Percentiles rank a stretch among this genome's conserved stretches.
Conservation (phyloP, 2,888 invertebrate genomes). For the Hymenopus coronatus region DNA sequence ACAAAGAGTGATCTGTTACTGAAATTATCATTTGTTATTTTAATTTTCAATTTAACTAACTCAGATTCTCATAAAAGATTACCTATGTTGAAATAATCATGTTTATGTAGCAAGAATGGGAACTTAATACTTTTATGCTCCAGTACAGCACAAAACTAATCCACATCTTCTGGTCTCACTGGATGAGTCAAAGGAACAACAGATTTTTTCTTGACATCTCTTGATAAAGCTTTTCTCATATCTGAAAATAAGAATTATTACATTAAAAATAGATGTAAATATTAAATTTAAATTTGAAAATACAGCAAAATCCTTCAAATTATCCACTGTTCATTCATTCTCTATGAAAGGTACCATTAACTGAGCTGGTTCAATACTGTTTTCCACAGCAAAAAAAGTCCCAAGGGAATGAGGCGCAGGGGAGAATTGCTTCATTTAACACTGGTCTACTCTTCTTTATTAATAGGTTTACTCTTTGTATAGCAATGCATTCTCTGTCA, state of each 20-base stretch:
- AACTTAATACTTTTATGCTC: background rate
- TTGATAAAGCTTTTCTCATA: slow-evolving; percentile 96
- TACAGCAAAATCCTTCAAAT: too few species aligned
- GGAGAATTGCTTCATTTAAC: too few species aligned
- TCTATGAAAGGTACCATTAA: too few species aligned
- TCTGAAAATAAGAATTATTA: slow-evolving; percentile 60
- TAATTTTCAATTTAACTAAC: background rate
- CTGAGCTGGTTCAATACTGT: too few species aligned
- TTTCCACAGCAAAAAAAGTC: too few species aligned
- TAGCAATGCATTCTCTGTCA: too few species aligned
- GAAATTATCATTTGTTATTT: background rate
- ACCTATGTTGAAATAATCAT: background rate
- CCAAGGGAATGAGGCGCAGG: too few species aligned
- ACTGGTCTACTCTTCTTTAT: too few species aligned
- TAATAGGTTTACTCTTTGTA: too few species aligned
- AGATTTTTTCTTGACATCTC: slow-evolving; percentile 88
- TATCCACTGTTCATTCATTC: too few species aligned
- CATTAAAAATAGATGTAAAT: background rate
- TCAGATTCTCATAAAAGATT: background rate
- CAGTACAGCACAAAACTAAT: slow-evolving; percentile 48
- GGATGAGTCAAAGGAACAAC: slow-evolving; percentile 92
- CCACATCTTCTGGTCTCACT: slow-evolving; percentile 92
- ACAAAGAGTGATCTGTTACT: background rate
- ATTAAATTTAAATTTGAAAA: too few species aligned
- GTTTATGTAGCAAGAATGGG: background rate